A percentile compares a stretch with the other conserved stretches of the same genome.
Conservation (phyloP, 2,113 vertebrate species). For the Leiothrix lutea region DNA sequence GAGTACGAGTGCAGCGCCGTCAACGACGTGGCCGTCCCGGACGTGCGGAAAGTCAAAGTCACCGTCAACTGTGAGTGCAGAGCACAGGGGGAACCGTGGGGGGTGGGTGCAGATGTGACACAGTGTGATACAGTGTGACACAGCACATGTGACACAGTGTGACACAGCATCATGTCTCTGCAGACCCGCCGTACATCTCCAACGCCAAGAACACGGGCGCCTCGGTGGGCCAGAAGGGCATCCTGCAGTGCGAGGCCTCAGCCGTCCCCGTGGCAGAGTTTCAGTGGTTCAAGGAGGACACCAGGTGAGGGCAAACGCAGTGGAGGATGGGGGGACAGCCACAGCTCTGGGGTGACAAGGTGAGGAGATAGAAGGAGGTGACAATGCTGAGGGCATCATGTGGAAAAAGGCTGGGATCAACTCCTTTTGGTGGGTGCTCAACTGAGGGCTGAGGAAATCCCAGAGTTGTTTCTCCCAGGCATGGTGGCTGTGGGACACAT, state of each 20-base stretch:
- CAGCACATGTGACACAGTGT: rapidly evolving
- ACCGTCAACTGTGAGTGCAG: slow-evolving; percentile 91
- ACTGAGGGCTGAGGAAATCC: not conserved
- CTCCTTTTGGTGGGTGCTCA: not conserved
- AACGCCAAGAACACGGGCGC: slow-evolving; percentile 87
- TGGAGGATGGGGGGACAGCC: rapidly evolving
- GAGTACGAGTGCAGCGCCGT: slow-evolving; percentile 92
- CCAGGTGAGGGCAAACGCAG: slow-evolving; percentile 68
- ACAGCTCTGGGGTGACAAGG: rapidly evolving
- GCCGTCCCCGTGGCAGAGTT: slow-evolving; percentile 92
- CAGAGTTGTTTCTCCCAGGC: not conserved
- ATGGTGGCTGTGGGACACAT: rapidly evolving
- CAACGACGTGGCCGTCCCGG: slow-evolving; percentile 89
- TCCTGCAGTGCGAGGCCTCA: slow-evolving; percentile 91
- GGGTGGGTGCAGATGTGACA: rapidly evolving
- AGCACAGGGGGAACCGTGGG: rapidly evolving
- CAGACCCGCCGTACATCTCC: slow-evolving; percentile 93
- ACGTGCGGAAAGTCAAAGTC: slow-evolving; percentile 87
- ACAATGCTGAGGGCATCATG: rapidly evolving
- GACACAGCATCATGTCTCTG: rapidly evolving
- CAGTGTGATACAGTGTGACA: not conserved
- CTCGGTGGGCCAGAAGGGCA: slow-evolving; percentile 89
- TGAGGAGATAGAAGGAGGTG: not conserved
- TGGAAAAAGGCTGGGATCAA: not conserved
- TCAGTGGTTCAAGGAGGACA: slow-evolving; percentile 98